Percentiles rank a stretch among this genome's conserved stretches.
Evolutionary conservation across 2,797 vertebrate species (phyloP).

Genomic region (Pelochelys cantorii): DNA sequence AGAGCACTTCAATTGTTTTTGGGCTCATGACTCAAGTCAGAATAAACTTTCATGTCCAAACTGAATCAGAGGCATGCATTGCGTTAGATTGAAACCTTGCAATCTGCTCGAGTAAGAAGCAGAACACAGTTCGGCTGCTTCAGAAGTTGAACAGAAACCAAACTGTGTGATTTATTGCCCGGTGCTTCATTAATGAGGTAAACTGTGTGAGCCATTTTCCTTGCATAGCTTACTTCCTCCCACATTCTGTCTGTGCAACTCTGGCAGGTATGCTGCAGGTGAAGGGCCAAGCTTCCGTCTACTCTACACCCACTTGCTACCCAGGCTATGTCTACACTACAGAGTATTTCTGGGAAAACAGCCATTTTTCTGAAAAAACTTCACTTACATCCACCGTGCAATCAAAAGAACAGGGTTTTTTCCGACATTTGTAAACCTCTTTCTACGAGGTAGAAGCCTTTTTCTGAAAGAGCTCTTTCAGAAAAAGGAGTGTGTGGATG

Average conservation of each 20-base stretch:
- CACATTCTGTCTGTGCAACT: background rate
- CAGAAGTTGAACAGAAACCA: background rate
- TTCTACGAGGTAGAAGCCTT: too few relatives aligned
- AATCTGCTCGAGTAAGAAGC: background rate
- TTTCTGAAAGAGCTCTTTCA: too few relatives aligned
- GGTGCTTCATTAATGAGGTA: background rate
- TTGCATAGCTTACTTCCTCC: background rate
- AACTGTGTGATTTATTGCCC: background rate
- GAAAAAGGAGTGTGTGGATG: too few relatives aligned
- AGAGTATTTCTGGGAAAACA: too few relatives aligned
- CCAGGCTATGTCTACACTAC: too few relatives aligned
- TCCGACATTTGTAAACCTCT: too few relatives aligned
- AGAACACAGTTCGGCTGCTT: background rate
- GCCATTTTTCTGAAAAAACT: too few relatives aligned
- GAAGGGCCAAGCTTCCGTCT: background rate
- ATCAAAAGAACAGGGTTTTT: too few relatives aligned
- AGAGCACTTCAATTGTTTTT: background rate
- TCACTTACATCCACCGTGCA: too few relatives aligned
- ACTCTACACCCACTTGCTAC: background rate
- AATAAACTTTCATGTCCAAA: background rate
- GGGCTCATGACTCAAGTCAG: background rate
- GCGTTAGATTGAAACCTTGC: background rate
- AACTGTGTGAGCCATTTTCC: background rate
- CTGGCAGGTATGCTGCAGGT: background rate
- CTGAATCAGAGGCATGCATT: background rate